Conservation (phyloP, 1,140 invertebrate genomes). For the Heliconius congener region DNA sequence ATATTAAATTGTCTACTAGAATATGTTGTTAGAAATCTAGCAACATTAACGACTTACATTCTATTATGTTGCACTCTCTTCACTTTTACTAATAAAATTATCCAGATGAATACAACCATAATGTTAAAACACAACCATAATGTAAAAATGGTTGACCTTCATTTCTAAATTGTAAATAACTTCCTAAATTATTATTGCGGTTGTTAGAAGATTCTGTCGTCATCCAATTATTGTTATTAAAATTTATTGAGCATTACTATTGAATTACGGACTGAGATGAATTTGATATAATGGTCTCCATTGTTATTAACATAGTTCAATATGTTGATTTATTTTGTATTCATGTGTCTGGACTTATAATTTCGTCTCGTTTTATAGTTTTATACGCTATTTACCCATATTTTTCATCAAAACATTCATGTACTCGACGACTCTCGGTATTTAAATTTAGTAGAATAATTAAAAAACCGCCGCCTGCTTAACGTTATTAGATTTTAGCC, state of each 20-base stretch:
- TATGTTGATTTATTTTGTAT: slow-evolving; percentile 60
- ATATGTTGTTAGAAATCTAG: slow-evolving; percentile 16
- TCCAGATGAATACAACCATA: background rate
- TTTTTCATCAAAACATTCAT: no score
- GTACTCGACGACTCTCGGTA: no score
- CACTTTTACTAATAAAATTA: background rate
- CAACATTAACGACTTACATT: slow-evolving; percentile 3
- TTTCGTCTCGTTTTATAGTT: background rate
- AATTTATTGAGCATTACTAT: slow-evolving; percentile 66
- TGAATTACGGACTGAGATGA: slow-evolving; percentile 58
- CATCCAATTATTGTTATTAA: slow-evolving; percentile 69
- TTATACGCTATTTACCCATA: background rate
- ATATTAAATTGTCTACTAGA: slow-evolving; percentile 52
- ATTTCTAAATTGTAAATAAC: slow-evolving; percentile 21
- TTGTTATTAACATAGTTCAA: slow-evolving; percentile 62
- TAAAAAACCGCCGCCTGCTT: no score
- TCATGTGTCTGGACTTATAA: background rate
- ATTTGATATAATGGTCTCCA: slow-evolving; percentile 46
- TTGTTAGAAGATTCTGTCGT: slow-evolving; percentile 57
- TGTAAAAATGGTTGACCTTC: background rate
- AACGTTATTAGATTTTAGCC: no score
- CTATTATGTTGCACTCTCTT: background rate
- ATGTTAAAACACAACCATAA: background rate
- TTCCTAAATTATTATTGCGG: slow-evolving; percentile 48
- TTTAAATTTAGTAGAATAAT: no score